Percentiles rank a stretch among this genome's conserved stretches.
Conservation (phyloP, 2,888 invertebrate genomes). For the Phymatocera aterrima region DNA sequence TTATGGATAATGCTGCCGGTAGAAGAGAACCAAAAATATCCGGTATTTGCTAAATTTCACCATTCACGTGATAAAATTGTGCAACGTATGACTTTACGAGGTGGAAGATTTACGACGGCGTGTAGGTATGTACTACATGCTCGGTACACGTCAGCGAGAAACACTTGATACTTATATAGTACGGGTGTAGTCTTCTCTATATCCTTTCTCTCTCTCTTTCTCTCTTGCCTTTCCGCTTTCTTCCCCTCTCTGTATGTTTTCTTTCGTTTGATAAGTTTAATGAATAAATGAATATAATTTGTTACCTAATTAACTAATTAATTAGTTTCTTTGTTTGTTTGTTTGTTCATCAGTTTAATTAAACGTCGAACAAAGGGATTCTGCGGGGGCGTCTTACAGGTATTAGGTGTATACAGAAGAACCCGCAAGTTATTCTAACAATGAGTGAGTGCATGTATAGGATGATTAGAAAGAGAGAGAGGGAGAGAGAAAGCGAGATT, state of each 20-base stretch:
- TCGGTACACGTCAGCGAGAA: slow-evolving; percentile 16
- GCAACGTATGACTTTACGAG: slow-evolving; percentile 27
- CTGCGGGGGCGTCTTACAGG: no score
- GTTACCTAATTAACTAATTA: not conserved
- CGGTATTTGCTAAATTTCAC: slow-evolving; percentile 24
- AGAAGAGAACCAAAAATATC: not conserved
- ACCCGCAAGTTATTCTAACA: not conserved
- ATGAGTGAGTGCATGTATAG: not conserved
- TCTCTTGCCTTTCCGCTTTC: not conserved
- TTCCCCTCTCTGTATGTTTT: not conserved
- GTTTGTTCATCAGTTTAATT: not conserved
- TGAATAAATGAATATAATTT: not conserved
- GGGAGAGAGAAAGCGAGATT: not conserved
- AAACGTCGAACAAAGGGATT: not conserved
- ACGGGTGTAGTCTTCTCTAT: not conserved
- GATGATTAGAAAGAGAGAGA: not conserved
- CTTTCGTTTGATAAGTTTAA: not conserved
- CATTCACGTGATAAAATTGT: slow-evolving; percentile 37
- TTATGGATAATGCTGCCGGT: not conserved
- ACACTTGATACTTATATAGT: not conserved
- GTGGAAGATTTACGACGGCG: slow-evolving; percentile 32
- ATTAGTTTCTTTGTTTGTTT: not conserved
- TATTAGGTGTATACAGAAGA: not conserved
- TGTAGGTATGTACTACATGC: no score
- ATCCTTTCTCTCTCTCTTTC: not conserved